A percentile compares a stretch with the other conserved stretches of the same genome.
phyloP scores from a whole-genome alignment of 2,888 invertebrate genomes.

The Rhingia rostrata region DNA sequence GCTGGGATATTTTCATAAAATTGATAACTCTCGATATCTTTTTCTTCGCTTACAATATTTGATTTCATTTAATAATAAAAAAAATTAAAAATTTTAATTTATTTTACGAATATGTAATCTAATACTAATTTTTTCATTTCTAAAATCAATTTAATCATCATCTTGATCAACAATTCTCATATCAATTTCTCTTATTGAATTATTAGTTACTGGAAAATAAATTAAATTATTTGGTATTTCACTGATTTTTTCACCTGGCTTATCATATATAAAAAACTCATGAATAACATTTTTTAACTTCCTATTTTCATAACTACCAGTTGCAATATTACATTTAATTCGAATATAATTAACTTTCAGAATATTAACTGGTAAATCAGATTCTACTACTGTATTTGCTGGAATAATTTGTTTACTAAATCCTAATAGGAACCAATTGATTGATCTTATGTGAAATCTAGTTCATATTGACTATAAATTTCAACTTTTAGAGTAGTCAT shows the following conservation, averaged over 20 bases:
- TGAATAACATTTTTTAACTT: constrained; percentile 77
- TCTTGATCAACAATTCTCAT: constrained; percentile 77
- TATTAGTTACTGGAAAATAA: constrained; percentile 77
- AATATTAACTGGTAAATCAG: constrained; percentile 77
- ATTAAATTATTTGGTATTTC: constrained; percentile 78
- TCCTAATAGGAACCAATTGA: constrained; percentile 42
- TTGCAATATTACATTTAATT: constrained; percentile 49
- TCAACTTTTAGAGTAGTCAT: constrained; percentile 10
- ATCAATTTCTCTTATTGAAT: constrained; percentile 75
- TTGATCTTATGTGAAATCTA: constrained; percentile 31
- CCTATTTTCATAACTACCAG: constrained; percentile 58
- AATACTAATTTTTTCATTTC: constrained; percentile 76
- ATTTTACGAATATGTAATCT: constrained; percentile 67
- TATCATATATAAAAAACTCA: constrained; percentile 78
- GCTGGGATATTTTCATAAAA: constrained; percentile 22
- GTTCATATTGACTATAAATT: constrained; percentile 21
- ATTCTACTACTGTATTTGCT: constrained; percentile 73
- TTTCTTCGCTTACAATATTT: constrained; percentile 33
- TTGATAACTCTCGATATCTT: constrained; percentile 25
- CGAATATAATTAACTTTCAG: constrained; percentile 73
- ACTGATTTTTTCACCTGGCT: constrained; percentile 78
- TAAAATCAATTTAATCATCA: constrained; percentile 77
- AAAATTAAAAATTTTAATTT: no score
- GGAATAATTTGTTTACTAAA: constrained; percentile 22
- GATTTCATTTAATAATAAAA: constrained; percentile 20